Evolutionary conservation across 1,140 invertebrate genomes (phyloP), one percentile per base, ranked within the genome.

Genomic region (Leptinotarsa undecemlineata): DNA sequence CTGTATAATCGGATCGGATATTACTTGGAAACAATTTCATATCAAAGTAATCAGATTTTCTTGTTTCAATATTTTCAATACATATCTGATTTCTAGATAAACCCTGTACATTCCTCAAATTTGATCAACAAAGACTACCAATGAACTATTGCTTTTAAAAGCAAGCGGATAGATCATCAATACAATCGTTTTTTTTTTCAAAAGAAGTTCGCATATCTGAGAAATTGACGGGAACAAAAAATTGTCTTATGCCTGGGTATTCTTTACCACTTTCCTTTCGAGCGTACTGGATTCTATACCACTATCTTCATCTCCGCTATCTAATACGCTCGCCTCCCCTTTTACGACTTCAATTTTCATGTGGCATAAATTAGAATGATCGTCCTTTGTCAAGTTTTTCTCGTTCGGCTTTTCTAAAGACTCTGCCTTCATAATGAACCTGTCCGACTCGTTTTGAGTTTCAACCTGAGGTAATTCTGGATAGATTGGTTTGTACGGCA

Each of bases 281-380:
- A 90, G 82, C 1, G 88, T 88, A 80, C 88, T 88, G 72, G 88
- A 89, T 79, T 89, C 89, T 26, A 89, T 89, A 3, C 89, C 88
- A 42, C 88, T 89, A 77, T 89, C 88, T 74, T 89, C 88, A 76
- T 89, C 88, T 0, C 88, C 89, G 77, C 87, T 89, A 80, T 90
- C 89, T 15, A 90, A 78, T 23, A 89, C 84, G 57, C 87, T 89
- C 3, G 88, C 89, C 80, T 90, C 88, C 0, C 88, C 88, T 73
- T 86, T 87, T 20, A 86, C 86, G 3, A 85, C 81, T 74, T 87
- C 85, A 3, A 81, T 76, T 48, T 78, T 79, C 21, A 68, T 67
- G 64, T 78, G 75, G 26, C 33, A 61, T 26, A 69, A 66, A 60
- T 33, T 21, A 2, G 51, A 19, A 15, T 47, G 48, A 8, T 60